These are phyloP conservation scores for Melanerpes formicivorus DNA, from an alignment of 2,113 vertebrate species.

Conservation along the genomic window DNA sequence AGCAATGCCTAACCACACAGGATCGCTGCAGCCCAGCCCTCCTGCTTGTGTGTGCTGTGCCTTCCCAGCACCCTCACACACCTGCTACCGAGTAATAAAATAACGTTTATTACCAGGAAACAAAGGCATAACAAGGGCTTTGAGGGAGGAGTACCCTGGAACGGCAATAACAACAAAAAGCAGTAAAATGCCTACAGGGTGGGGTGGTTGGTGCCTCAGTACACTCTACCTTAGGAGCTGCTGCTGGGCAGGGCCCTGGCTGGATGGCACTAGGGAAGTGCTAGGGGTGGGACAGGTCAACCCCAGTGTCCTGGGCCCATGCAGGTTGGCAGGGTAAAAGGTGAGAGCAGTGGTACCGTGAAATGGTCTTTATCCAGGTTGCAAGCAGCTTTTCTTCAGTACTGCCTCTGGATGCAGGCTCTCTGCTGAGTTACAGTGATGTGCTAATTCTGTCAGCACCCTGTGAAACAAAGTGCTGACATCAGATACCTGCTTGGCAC, in stretches of 20 bases:
- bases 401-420: fast-evolving
- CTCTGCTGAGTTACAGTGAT: neutral
- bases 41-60: neutral
- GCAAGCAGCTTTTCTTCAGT: neutral
- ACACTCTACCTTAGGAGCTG: neutral
- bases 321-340: neutral
- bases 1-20: neutral
- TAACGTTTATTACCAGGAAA: neutral
- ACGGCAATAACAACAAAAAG: no score
- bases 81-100: neutral
- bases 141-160: neutral
- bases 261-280: neutral
- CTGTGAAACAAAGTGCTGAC: neutral
- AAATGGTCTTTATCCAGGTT: neutral
- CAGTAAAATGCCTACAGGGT: neutral
- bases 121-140: neutral
- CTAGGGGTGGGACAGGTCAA: neutral
- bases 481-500: no score
- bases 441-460: neutral
- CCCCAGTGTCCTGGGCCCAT: neutral
- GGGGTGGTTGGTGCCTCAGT: neutral
- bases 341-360: neutral
- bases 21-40: neutral
- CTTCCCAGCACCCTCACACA: neutral
- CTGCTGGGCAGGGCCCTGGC: neutral